Evolutionary conservation across 2,888 invertebrate species (phyloP), one percentile per base, ranked within the genome.

Genomic region (Pollenia angustigena): DNA sequence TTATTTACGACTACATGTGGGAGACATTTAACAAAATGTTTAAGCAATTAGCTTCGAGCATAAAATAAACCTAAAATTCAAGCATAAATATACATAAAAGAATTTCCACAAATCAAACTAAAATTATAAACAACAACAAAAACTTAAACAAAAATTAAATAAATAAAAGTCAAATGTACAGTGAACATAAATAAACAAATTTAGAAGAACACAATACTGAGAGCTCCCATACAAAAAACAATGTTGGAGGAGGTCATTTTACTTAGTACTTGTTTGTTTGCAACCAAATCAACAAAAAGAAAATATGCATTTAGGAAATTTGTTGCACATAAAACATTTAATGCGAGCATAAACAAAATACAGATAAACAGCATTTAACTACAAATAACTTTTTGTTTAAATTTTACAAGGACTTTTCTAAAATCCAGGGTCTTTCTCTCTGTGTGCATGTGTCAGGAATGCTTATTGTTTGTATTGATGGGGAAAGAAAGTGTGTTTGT

Each of bases 241-340:
- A 12, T 82, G 69, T 86, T 86, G 75, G 78, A 69, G 85, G 85
- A 86, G 82, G 85, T 82, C 85, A 85, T 85, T 81, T 74, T 48
- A 72, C 71, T 74, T 32, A 32, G 42, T 62, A 18, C 18, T 62
- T n/a, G 23, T 58, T 44, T 23, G 64, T 40, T 42, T 58, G n/a
- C 16, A 64, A n/a, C 54, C 18, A 56, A 74, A 68, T 71, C 46
- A 62, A 48, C 60, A 60, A 48, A 14, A 32, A 32, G 32, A 32
- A 69, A 48, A 56, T 40, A 52, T 64, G 76, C 52, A 66, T 48
- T 68, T 81, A 72, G 42, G 58, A 50, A 62, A 60, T 82, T 71
- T 66, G 58, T 62, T 72, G 69, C 23, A 48, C 50, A 79, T 74
- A 78, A 66, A 80, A 68, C 82, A 71, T 66, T 68, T 60, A 81